A percentile compares a stretch with the other conserved stretches of the same genome.
These are phyloP conservation scores for Calidris pugnax DNA, from an alignment of 2,113 vertebrate species.

Conservation along the genomic window DNA sequence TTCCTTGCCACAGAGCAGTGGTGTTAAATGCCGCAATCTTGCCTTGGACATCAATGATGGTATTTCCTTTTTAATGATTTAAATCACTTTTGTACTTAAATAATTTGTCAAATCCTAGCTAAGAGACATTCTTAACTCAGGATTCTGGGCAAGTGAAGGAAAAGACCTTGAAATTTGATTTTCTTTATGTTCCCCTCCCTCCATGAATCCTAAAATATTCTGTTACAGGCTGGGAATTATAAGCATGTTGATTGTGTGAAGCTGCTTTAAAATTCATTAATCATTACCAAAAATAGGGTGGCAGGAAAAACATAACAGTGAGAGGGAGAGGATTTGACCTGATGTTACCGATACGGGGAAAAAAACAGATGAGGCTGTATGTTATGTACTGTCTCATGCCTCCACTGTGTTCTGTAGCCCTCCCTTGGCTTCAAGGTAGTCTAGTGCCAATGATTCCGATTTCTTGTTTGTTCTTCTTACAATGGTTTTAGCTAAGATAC, in stretches of 20 bases:
- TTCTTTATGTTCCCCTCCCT: no score
- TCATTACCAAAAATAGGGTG: constrained; percentile 49
- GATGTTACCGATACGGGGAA: background rate
- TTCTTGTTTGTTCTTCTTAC: background rate
- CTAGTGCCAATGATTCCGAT: background rate
- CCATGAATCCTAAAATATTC: background rate
- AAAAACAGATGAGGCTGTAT: background rate
- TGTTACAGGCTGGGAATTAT: background rate
- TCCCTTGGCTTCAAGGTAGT: background rate
- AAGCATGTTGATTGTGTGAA: background rate
- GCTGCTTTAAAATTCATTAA: constrained; percentile 5
- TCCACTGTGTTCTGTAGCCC: background rate
- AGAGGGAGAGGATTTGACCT: constrained; percentile 5
- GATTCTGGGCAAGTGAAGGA: background rate
- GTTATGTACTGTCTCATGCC: background rate
- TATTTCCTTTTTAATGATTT: background rate
- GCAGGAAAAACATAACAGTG: background rate
- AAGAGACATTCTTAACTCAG: background rate
- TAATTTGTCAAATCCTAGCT: background rate
- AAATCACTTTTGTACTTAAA: background rate
- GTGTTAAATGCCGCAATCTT: background rate
- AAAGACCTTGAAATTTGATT: background rate
- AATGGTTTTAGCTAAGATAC: constrained; percentile 11
- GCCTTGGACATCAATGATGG: background rate
- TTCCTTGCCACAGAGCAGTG: background rate